These are phyloP conservation scores for Neodontobutis hainanensis DNA, from an alignment of 2,113 vertebrate species.

Conservation along the genomic window DNA sequence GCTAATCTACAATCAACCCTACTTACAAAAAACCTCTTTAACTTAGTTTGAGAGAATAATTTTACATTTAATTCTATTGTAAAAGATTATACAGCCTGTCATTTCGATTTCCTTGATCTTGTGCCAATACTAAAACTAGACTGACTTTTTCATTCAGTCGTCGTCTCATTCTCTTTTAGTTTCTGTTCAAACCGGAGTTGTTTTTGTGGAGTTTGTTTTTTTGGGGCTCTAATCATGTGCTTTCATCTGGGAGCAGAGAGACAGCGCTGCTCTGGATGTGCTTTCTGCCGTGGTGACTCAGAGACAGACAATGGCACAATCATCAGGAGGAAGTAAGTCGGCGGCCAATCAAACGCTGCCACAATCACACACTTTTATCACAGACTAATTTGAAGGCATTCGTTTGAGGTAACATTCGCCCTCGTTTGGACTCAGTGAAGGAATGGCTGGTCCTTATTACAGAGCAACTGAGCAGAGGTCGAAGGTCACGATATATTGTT, in stretches of 20 bases:
- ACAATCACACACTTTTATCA: background rate
- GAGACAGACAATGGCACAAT: conserved; percentile 7
- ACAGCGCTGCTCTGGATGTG: background rate
- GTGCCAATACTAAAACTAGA: no score
- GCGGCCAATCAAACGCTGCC: background rate
- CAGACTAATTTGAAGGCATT: background rate
- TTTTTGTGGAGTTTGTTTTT: background rate
- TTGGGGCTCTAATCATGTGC: background rate
- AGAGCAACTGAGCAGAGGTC: background rate
- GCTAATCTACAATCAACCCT: no score
- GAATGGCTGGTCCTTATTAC: background rate
- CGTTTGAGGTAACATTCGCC: background rate
- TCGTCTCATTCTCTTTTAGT: no score
- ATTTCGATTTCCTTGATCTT: no score
- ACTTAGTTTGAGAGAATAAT: no score
- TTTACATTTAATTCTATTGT: no score
- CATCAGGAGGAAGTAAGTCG: background rate
- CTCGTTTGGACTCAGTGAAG: background rate
- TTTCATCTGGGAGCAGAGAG: conserved; percentile 2
- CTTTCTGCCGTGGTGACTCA: background rate
- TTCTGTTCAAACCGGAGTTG: background rate
- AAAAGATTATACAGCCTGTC: no score
- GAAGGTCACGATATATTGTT: background rate
- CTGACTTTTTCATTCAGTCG: no score
- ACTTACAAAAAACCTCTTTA: no score